Conservation (phyloP, 2,888 invertebrate genomes). For the Elaeidobius kamerunicus region DNA sequence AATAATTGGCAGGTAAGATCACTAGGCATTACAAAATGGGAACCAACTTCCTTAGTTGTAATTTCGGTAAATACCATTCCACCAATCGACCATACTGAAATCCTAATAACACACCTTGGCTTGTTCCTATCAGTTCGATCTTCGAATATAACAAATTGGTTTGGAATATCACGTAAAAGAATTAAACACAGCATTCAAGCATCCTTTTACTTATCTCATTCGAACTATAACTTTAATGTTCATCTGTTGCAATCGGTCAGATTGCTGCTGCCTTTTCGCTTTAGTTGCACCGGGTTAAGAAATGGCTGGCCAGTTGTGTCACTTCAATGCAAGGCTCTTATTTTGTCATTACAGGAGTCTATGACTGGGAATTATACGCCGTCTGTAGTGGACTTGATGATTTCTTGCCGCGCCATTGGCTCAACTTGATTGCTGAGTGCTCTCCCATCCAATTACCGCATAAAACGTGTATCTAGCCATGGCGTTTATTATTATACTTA, state of each 20-base stretch:
- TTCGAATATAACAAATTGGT: slow-evolving; percentile 49
- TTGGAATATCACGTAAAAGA: slow-evolving; percentile 52
- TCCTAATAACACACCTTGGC: slow-evolving; percentile 43
- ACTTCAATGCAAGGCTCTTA: slow-evolving; percentile 48
- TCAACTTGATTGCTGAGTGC: slow-evolving; percentile 39
- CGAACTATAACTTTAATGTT: slow-evolving; percentile 50
- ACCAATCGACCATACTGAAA: slow-evolving; percentile 39
- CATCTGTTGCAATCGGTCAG: slow-evolving; percentile 43
- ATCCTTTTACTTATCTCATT: slow-evolving; percentile 52
- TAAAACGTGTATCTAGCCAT: slow-evolving; percentile 45
- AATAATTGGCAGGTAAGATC: neutral
- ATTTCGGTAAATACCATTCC: slow-evolving; percentile 45
- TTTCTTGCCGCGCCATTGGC: slow-evolving; percentile 41
- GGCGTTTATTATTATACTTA: slow-evolving; percentile 39
- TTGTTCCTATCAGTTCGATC: slow-evolving; percentile 41
- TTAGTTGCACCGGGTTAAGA: neutral
- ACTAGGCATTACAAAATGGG: slow-evolving; percentile 28
- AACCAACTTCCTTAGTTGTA: slow-evolving; percentile 39
- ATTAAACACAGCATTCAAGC: slow-evolving; percentile 50
- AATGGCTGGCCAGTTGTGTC: slow-evolving; percentile 40
- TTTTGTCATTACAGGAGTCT: slow-evolving; percentile 51
- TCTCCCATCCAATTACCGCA: slow-evolving; percentile 47
- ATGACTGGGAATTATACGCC: slow-evolving; percentile 48
- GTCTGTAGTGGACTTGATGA: slow-evolving; percentile 35
- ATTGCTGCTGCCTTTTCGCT: neutral